Evolutionary conservation across 2,888 invertebrate genomes (phyloP).

Genomic region (Bruchidius siliquastri): DNA sequence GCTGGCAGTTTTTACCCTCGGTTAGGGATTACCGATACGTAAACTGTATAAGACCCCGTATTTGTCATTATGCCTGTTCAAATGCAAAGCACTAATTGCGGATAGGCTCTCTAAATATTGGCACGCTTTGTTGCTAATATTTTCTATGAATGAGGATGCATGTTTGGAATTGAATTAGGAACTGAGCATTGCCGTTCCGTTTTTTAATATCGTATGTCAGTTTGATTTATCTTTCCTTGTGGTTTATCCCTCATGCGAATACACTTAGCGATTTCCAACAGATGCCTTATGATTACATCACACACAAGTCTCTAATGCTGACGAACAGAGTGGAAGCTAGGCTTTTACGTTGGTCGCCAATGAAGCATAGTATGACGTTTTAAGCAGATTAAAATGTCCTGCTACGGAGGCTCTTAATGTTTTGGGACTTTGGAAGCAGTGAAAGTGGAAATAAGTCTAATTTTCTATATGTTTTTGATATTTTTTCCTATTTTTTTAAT

Average conservation of each 20-base stretch:
- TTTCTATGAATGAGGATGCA: not conserved
- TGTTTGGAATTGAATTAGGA: not conserved
- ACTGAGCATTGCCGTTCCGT: not conserved
- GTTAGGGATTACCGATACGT: not conserved
- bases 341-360: too few species aligned
- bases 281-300: not conserved
- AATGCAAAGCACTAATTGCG: constrained; percentile 13
- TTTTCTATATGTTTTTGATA: too few species aligned
- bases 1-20: constrained; percentile 1
- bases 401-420: too few species aligned
- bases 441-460: too few species aligned
- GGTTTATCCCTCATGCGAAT: not conserved
- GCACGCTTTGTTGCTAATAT: constrained; percentile 8
- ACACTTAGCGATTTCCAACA: not conserved
- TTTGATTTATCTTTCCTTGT: not conserved
- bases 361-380: too few species aligned
- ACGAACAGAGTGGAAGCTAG: too few species aligned
- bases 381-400: too few species aligned
- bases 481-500: too few species aligned
- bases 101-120: constrained; percentile 15
- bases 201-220: not conserved
- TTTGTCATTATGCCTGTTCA: constrained; percentile 13
- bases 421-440: too few species aligned
- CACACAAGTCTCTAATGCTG: too few species aligned
- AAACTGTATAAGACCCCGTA: constrained; percentile 5